Conservation (phyloP, 2,797 vertebrate genomes). For the Psittacula derbiana region DNA sequence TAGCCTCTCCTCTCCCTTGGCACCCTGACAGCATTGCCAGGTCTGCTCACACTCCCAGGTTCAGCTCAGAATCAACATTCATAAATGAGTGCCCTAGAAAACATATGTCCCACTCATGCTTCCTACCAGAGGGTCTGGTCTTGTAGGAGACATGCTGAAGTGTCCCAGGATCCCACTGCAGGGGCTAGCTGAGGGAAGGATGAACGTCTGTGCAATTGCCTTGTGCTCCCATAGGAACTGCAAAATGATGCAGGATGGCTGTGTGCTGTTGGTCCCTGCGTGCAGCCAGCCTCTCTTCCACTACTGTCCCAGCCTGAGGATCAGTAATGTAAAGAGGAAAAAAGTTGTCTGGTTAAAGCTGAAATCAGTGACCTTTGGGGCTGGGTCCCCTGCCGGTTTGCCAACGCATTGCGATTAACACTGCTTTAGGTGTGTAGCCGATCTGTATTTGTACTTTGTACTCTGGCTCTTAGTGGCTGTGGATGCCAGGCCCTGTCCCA, state of each 20-base stretch:
- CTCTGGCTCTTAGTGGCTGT: rapidly evolving
- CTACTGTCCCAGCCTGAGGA: not conserved
- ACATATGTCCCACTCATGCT: rapidly evolving
- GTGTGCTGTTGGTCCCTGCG: not conserved
- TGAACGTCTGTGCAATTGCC: not conserved
- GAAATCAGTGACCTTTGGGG: not conserved
- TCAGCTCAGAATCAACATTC: not conserved
- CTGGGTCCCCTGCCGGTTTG: not conserved
- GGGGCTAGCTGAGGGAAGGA: not conserved
- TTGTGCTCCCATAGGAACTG: not conserved
- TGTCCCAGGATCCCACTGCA: not conserved
- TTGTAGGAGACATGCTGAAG: not conserved
- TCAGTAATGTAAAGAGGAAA: not conserved
- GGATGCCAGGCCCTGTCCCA: not conserved
- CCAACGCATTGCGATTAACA: rapidly evolving
- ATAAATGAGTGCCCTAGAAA: not conserved
- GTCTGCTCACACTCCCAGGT: not conserved
- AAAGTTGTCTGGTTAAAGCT: not conserved
- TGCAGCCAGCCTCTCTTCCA: not conserved
- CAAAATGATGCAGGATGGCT: too few relatives aligned
- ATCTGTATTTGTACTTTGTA: not conserved
- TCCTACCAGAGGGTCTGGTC: not conserved
- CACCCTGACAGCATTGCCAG: not conserved
- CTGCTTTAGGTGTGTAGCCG: not conserved
- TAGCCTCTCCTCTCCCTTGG: not conserved